phyloP scores from a whole-genome alignment of 2,113 vertebrate species.

The Perccottus glenii region DNA sequence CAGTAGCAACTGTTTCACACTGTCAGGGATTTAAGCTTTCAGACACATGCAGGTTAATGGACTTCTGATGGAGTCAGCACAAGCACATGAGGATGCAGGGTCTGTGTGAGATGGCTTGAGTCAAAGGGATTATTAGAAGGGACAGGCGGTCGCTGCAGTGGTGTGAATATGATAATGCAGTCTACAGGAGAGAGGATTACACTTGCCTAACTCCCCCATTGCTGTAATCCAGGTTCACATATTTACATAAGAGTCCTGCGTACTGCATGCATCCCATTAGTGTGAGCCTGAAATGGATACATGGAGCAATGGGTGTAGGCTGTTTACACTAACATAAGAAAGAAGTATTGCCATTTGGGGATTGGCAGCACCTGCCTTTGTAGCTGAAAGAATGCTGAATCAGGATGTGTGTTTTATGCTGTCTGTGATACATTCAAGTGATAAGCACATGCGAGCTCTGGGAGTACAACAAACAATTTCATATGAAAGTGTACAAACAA shows the following conservation, averaged over 20 bases:
- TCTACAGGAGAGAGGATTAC: slow-evolving; percentile 69
- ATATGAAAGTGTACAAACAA: slow-evolving; percentile 28
- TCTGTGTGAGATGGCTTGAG: slow-evolving; percentile 35
- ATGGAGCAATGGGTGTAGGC: slow-evolving; percentile 38
- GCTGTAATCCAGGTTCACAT: slow-evolving; percentile 61
- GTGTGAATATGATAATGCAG: slow-evolving; percentile 68
- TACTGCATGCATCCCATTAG: slow-evolving; percentile 36
- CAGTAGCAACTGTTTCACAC: neutral
- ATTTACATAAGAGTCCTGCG: slow-evolving; percentile 61
- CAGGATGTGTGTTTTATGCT: slow-evolving; percentile 33
- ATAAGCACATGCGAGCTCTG: slow-evolving; percentile 21
- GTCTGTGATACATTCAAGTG: slow-evolving; percentile 14
- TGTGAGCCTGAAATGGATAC: slow-evolving; percentile 48
- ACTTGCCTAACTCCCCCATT: slow-evolving; percentile 57
- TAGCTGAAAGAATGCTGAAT: slow-evolving; percentile 56
- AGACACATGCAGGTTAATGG: slow-evolving; percentile 61
- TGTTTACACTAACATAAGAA: slow-evolving; percentile 50
- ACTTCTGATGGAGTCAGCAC: slow-evolving; percentile 67
- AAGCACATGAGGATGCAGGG: slow-evolving; percentile 37
- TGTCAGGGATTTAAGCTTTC: neutral
- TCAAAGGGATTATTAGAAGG: slow-evolving; percentile 59
- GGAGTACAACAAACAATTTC: slow-evolving; percentile 36
- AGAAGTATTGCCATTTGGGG: slow-evolving; percentile 38
- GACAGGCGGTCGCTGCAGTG: slow-evolving; percentile 37
- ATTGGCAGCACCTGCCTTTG: slow-evolving; percentile 40